Evolutionary conservation across 23 tunicate genomes (phyloP).

Genomic region (Oikopleura dioica): DNA sequence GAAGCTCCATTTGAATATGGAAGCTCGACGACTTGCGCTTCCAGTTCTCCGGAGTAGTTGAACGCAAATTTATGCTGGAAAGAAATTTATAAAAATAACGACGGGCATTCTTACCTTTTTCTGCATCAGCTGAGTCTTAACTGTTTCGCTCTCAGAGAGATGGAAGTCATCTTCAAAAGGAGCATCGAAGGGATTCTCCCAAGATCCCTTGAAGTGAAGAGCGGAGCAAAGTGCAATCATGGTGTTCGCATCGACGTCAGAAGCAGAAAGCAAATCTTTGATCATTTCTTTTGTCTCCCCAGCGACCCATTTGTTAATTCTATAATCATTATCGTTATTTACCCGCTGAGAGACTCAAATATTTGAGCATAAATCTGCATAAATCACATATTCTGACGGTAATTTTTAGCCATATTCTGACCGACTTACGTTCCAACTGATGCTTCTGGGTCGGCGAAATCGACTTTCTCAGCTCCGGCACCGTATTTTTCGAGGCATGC

Average conservation of each 20-base stretch:
- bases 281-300: background rate
- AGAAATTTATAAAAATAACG: background rate
- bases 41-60: background rate
- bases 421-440: too few relatives aligned
- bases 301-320: background rate
- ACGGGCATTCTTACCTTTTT: background rate
- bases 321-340: background rate
- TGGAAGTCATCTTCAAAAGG: background rate
- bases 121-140: background rate
- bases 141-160: background rate
- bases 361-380: too few relatives aligned
- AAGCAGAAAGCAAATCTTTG: background rate
- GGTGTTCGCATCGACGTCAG: background rate
- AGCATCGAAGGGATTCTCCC: background rate
- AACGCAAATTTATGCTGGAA: background rate
- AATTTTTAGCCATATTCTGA: too few relatives aligned
- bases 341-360: too few relatives aligned
- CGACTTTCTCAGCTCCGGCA: background rate
- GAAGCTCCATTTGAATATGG: background rate
- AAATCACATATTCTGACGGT: too few relatives aligned
- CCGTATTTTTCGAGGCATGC: background rate
- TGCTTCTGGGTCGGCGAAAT: background rate
- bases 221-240: background rate
- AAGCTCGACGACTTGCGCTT: background rate
- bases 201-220: background rate